Evolutionary conservation across 2,113 vertebrate species (phyloP).

Genomic region (Macroglossus sobrinus): DNA sequence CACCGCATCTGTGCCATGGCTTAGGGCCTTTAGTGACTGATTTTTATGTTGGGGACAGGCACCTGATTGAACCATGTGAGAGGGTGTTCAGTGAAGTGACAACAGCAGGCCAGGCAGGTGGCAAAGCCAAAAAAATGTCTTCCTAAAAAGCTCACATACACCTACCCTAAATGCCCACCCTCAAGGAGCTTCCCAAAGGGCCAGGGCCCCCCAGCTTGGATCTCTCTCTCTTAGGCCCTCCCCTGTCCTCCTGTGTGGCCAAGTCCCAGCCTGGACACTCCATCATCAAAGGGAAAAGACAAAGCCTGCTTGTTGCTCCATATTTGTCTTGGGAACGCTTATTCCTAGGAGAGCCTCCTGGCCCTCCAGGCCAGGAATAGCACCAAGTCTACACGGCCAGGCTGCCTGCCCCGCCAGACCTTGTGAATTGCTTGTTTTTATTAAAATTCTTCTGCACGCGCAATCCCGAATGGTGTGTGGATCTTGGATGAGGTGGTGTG

Average conservation of each 20-base stretch:
- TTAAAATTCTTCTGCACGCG: conserved; percentile 90
- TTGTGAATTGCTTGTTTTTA: conserved; percentile 87
- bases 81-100: not conserved
- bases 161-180: not conserved
- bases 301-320: conserved; percentile 47
- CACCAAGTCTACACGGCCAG: conserved; percentile 14
- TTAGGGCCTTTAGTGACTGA: not conserved
- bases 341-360: conserved; percentile 47
- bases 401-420: conserved; percentile 62
- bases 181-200: not conserved
- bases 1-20: not conserved
- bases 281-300: conserved; percentile 37
- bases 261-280: not conserved
- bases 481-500: conserved; percentile 85
- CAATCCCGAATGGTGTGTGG: conserved; percentile 86
- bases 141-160: not conserved
- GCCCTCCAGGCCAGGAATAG: conserved; percentile 58
- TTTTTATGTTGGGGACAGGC: not conserved
- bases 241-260: conserved; percentile 38
- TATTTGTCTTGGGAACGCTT: conserved; percentile 65
- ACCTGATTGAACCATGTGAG: not conserved
- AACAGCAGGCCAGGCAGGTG: not conserved
- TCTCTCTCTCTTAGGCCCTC: not conserved
- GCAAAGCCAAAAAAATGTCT: not conserved
- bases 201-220: not conserved